phyloP scores from a whole-genome alignment of 2,113 vertebrate species.

The Plecotus auritus region DNA sequence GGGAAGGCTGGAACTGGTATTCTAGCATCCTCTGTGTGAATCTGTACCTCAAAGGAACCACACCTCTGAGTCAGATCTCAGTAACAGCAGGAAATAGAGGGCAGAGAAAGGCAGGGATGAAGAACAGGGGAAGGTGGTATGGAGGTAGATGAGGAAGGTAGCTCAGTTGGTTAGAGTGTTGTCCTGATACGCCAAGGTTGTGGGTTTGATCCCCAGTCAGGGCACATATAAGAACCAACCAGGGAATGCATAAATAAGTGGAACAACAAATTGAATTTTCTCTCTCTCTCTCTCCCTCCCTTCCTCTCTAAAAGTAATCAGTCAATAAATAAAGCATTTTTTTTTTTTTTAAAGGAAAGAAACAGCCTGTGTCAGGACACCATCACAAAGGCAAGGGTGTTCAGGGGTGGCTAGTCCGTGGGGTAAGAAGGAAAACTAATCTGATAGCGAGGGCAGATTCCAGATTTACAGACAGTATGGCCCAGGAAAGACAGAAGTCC shows the following conservation, averaged over 20 bases:
- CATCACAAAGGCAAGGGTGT: neutral
- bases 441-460: neutral
- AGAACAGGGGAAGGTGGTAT: neutral
- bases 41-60: slow-evolving; percentile 59
- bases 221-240: neutral
- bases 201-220: neutral
- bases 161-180: neutral
- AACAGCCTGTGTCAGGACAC: neutral
- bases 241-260: neutral
- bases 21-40: slow-evolving; percentile 58
- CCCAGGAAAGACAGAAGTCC: neutral
- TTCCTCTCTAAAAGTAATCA: too few relatives aligned
- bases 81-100: slow-evolving; percentile 56
- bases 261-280: neutral
- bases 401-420: neutral
- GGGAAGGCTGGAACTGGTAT: slow-evolving; percentile 53
- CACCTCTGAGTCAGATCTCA: slow-evolving; percentile 69
- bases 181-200: neutral
- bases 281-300: too few relatives aligned
- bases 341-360: neutral
- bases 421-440: neutral
- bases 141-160: neutral
- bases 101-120: slow-evolving; percentile 32
- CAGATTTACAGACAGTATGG: neutral
- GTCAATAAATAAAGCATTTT: too few relatives aligned